Percentiles rank a stretch among this genome's conserved stretches.
These are phyloP conservation scores for Drosophila meridionalis DNA, from an alignment of 2,888 invertebrate genomes.

Conservation along the genomic window DNA sequence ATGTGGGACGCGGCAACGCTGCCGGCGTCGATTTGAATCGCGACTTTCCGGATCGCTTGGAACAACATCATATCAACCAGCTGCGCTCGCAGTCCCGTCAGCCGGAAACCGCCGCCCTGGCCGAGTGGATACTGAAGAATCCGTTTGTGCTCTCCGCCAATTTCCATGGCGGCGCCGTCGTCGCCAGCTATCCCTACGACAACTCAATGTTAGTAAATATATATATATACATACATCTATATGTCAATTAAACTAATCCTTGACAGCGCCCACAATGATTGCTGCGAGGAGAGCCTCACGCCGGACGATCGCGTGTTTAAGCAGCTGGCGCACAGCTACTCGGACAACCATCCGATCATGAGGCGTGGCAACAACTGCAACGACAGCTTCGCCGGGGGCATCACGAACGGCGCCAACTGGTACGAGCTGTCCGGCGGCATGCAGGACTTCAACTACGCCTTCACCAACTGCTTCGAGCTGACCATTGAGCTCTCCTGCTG, in stretches of 20 bases:
- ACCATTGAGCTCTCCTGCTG: slow-evolving; percentile 98
- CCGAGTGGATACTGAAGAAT: slow-evolving; percentile 93
- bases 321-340: slow-evolving; percentile 91
- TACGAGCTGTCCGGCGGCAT: slow-evolving; percentile 96
- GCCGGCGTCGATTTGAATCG: slow-evolving; percentile 94
- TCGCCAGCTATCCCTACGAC: slow-evolving; percentile 99
- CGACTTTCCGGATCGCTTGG: slow-evolving; percentile 96
- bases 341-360: slow-evolving; percentile 91
- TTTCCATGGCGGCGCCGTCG: slow-evolving; percentile 97
- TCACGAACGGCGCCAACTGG: slow-evolving; percentile 97
- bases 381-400: slow-evolving; percentile 91
- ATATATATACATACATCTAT: background rate
- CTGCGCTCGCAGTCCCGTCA: slow-evolving; percentile 87
- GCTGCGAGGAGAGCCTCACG: slow-evolving; percentile 90
- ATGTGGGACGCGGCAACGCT: slow-evolving; percentile 92
- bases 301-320: slow-evolving; percentile 94
- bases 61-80: slow-evolving; percentile 83
- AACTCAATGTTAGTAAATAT: slow-evolving; percentile 89
- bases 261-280: slow-evolving; percentile 86
- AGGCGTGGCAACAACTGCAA: slow-evolving; percentile 89
- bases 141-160: slow-evolving; percentile 98
- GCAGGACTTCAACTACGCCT: slow-evolving; percentile 99
- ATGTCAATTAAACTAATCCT: background rate
- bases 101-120: slow-evolving; percentile 94
- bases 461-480: slow-evolving; percentile 98